These are phyloP conservation scores for Craniophora ligustri DNA, from an alignment of 2,888 invertebrate genomes.

Conservation along the genomic window DNA sequence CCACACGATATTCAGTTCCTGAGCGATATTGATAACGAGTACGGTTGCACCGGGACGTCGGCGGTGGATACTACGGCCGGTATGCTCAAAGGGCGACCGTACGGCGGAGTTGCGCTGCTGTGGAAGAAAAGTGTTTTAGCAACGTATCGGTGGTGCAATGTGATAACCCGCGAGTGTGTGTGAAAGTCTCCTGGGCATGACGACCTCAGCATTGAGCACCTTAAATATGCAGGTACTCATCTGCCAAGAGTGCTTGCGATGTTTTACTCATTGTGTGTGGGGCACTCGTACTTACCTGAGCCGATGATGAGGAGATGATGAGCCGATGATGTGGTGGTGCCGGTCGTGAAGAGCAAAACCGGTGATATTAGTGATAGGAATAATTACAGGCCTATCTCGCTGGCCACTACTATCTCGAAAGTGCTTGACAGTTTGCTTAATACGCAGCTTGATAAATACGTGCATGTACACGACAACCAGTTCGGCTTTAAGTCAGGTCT, in stretches of 20 bases:
- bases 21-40: not conserved
- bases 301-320: slow-evolving; percentile 1
- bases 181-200: slow-evolving; percentile 2
- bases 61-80: slow-evolving; percentile 1
- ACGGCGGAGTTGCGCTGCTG: not conserved
- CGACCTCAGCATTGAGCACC: slow-evolving; percentile 8
- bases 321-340: slow-evolving; percentile 16
- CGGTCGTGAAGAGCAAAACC: slow-evolving; percentile 17
- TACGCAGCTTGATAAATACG: slow-evolving; percentile 22
- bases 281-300: slow-evolving; percentile 2
- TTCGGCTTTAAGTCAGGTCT: slow-evolving; percentile 42
- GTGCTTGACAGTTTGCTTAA: not conserved
- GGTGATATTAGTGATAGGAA: slow-evolving; percentile 30
- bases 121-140: slow-evolving; percentile 2
- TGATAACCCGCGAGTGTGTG: slow-evolving; percentile 2
- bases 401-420: slow-evolving; percentile 21
- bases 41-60: not conserved
- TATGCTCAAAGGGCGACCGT: slow-evolving; percentile 1
- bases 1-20: slow-evolving; percentile 1
- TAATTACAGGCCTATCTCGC: slow-evolving; percentile 50
- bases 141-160: slow-evolving; percentile 2
- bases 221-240: slow-evolving; percentile 22
- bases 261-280: slow-evolving; percentile 14
- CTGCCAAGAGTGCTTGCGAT: slow-evolving; percentile 29
- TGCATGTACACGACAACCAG: slow-evolving; percentile 39